These are phyloP conservation scores for Belgica antarctica DNA, from an alignment of 2,888 invertebrate species.

Conservation along the genomic window DNA sequence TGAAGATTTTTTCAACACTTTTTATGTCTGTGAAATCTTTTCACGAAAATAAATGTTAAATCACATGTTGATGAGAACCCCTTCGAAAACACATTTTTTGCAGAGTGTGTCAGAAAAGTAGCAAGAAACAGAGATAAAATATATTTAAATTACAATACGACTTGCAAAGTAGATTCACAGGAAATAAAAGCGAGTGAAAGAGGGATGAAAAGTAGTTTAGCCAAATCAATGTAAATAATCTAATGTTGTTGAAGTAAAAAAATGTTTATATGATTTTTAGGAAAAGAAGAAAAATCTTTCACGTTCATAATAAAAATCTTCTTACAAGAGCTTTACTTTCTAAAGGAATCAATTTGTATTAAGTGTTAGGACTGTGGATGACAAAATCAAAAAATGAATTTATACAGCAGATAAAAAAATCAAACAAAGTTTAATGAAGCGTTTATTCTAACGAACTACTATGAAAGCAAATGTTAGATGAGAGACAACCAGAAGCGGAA, in stretches of 20 bases:
- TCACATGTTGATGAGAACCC: slow-evolving; percentile 24
- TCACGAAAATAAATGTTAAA: neutral
- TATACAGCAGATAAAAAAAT: slow-evolving; percentile 24
- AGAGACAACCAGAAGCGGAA: too few relatives aligned
- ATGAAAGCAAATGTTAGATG: neutral
- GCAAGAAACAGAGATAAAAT: neutral
- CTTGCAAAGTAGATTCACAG: slow-evolving; percentile 7
- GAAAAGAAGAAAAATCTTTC: slow-evolving; percentile 5
- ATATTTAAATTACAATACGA: neutral
- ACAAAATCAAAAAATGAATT: slow-evolving; percentile 40
- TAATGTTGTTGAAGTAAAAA: neutral
- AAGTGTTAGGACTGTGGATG: neutral
- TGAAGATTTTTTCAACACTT: neutral
- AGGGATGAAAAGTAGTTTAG: neutral
- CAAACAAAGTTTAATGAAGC: slow-evolving; percentile 35
- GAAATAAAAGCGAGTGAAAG: neutral
- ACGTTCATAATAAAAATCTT: neutral
- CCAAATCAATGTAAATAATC: neutral
- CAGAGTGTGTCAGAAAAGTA: neutral
- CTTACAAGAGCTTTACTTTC: slow-evolving; percentile 39
- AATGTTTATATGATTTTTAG: neutral
- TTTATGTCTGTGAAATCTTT: too few relatives aligned
- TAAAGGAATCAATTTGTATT: slow-evolving; percentile 22
- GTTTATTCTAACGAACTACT: slow-evolving; percentile 31
- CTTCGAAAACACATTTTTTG: neutral